Base-by-base conservation (phyloP, 2,888 invertebrate genomes). In the Trichopoda pennipes region DNA sequence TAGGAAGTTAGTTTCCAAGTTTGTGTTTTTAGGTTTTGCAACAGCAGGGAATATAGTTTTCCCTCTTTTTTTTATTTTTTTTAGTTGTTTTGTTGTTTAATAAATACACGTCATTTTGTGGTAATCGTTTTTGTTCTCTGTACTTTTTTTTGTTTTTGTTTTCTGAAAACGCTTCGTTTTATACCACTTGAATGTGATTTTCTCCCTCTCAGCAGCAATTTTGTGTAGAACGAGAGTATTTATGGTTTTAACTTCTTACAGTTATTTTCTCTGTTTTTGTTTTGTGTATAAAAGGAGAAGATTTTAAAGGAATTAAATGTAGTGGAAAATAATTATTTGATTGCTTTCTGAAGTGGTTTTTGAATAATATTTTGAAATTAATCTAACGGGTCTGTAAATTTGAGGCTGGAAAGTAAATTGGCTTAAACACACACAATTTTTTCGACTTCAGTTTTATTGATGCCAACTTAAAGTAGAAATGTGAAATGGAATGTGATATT, bases 91-190 rank as follows among this genome's bases (percentile, higher is more conserved):
- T 51, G 16, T 53, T 42, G 49, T 38, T 49, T 74, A 49, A 64
- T 56, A 64, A 47, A 21, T 49, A 53, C 32, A 61, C 38, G 58
- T 21, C 58, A 60, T 70, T 70, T 80, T 70, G 75, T 76, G 75
- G 80, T 38, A 76, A 64, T 55, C 42, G 66, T 53, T 64, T 69
- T 17, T 63, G 14, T 32, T 38, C 42, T 60, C 42, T 42, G n/a
- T n/a, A 42, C 17, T 47, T 51, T 28, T 58, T 7, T 7, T 8
- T 4, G 6, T 8, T 38, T 38, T 12, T 32, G n/a, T 49, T 21
- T 58, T 28, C 23, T 23, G 2, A 21, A 21, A 28, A 32, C 28
- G 60, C 16, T 68, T 63, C 28, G 49, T 42, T 68, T 51, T 61
- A 61, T 9, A 16, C 12, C 44, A 51, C 53, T 69, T 44, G 32